Conservation (phyloP, 2,113 vertebrate genomes). For the Gambusia holbrooki region DNA sequence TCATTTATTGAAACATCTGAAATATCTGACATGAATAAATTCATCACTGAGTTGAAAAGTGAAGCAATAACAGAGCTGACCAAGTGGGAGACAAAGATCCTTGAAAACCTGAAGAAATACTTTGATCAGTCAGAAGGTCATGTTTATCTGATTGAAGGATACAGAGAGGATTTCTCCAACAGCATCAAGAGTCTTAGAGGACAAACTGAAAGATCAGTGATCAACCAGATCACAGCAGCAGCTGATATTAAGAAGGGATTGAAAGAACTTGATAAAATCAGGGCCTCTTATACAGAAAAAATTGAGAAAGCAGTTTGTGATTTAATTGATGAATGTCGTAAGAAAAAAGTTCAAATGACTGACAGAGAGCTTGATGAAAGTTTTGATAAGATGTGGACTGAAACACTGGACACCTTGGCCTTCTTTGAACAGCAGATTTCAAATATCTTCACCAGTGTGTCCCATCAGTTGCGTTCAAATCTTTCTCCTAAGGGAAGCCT, state of each 20-base stretch:
- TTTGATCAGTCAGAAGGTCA: conserved; percentile 57
- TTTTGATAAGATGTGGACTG: conserved; percentile 64
- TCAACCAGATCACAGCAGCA: conserved; percentile 28
- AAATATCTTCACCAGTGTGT: not conserved
- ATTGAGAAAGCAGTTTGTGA: conserved; percentile 31
- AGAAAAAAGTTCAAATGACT: not conserved
- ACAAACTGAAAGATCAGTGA: too few species aligned
- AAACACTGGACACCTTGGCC: not conserved
- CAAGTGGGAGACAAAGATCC: conserved; percentile 38
- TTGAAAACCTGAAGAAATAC: conserved; percentile 52
- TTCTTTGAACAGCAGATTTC: accelerated
- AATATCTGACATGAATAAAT: conserved; percentile 20
- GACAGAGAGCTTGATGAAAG: conserved; percentile 11
- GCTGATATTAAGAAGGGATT: conserved; percentile 42
- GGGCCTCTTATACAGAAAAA: conserved; percentile 19
- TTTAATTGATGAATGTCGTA: conserved; percentile 41
- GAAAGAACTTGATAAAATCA: conserved; percentile 44
- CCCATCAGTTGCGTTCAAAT: conserved; percentile 1
- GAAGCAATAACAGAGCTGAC: conserved; percentile 41
- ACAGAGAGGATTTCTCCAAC: too few species aligned
- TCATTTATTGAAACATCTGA: conserved; percentile 22
- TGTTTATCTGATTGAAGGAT: conserved; percentile 59
- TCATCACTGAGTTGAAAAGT: conserved; percentile 15
- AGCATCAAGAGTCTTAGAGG: too few species aligned
- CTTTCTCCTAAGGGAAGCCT: conserved; percentile 12